Base-by-base conservation (phyloP, 2,888 invertebrate species). In the Lutraria lutraria region DNA sequence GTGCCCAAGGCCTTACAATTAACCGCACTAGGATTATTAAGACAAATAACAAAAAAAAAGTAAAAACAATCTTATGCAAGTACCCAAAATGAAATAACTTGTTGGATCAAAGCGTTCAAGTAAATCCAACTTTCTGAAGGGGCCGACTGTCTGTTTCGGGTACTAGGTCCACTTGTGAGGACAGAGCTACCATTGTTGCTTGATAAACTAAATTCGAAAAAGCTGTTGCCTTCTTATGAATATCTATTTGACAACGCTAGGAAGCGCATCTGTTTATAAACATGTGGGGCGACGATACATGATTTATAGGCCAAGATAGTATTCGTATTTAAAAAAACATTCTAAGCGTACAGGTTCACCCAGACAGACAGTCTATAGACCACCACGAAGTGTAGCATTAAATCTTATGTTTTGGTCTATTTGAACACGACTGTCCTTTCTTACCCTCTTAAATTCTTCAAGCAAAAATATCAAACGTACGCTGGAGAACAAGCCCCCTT, bases 321-420 rank as follows among this genome's bases (percentile, higher is more conserved):
- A 81, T 53, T 81, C 12, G 34, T n/a, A 76, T 76, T 72, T 15
- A 54, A 53, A 53, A 52, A 29, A 53, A 52, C 76, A 54, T 84
- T 76, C 76, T 84, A 54, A 72, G 53, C 31, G 54, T 21, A 29
- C 25, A 29, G 76, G 53, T 21, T 84, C 72, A 68, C 68, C 76
- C 34, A 52, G 43, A 25, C 76, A 84, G 15, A 10, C 76, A 31
- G 15, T 52, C 21, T 12, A 15, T 16, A 52, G 85, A 86, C 85
- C 85, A 86, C 80, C 85, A 25, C 80, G 85, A 86, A 25, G 85
- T 43, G 34, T 80, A 53, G 15, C 56, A 80, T 53, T 54, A 31
- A 54, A 76, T 76, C 72, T 76, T 54, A 53, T 63, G 76, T 52
- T 83, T 43, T 60, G 81, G 25, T 53, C 25, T 84, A 52, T 88